These are phyloP conservation scores for Chaenodraco wilsoni DNA, from an alignment of 2,797 vertebrate species.

Conservation along the genomic window DNA sequence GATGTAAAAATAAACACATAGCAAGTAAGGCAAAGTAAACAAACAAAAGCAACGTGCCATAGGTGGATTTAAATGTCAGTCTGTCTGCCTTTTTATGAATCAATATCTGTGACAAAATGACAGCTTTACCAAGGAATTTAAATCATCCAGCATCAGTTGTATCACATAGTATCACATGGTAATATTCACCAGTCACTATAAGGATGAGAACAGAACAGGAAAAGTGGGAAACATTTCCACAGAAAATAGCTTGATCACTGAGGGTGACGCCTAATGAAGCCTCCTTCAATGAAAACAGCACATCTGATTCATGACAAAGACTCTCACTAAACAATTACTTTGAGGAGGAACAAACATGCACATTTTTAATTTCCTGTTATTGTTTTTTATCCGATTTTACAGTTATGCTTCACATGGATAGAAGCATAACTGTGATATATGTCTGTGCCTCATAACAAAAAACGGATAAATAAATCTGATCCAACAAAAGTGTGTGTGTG, in stretches of 20 bases:
- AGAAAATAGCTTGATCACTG: constrained; percentile 29
- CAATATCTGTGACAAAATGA: not conserved
- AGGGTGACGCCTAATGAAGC: constrained; percentile 28
- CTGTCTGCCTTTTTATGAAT: not conserved
- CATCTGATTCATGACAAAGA: constrained; percentile 3
- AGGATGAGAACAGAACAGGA: not conserved
- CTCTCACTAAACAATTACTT: constrained; percentile 21
- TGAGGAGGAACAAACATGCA: not conserved
- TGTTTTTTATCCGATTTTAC: constrained; percentile 12
- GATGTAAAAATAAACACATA: not conserved
- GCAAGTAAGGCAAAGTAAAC: not conserved
- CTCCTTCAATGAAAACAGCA: constrained; percentile 38
- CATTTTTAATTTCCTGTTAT: constrained; percentile 1
- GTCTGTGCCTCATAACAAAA: no score
- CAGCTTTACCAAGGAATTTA: not conserved
- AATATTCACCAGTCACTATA: not conserved
- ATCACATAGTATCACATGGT: not conserved
- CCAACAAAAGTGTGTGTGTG: no score
- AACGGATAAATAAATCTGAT: no score
- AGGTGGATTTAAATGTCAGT: constrained; percentile 11
- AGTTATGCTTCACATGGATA: not conserved
- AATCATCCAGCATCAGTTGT: not conserved
- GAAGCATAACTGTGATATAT: not conserved
- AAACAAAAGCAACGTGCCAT: constrained; percentile 1
- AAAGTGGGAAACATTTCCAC: constrained; percentile 10